Base-by-base conservation (phyloP, 2,888 invertebrate species). In the Crocallis elinguaria region DNA sequence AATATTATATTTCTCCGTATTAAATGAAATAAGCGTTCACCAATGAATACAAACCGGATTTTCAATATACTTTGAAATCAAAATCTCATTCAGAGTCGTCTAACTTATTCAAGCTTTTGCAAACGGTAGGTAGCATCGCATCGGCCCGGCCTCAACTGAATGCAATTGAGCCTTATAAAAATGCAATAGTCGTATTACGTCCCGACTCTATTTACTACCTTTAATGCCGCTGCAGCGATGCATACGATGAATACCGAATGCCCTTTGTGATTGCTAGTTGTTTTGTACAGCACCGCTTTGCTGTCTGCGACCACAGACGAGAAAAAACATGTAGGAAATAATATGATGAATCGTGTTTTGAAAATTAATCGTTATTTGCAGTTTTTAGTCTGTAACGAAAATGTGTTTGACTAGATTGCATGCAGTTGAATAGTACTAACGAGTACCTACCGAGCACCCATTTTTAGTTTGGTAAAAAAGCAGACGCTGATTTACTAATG, bases 181-280 rank as follows among this genome's bases (percentile, higher is more conserved):
- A 85, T 86, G 82, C 85, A 77, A 77, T 80, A 75, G 77, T 77
- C 82, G 85, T 87, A 79, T 77, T 79, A 69, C 78, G 66, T 73
- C 71, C 71, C 73, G 73, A 68, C 73, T 82, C 73, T 81, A 82
- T 81, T 79, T 79, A 81, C 77, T 79, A 74, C 75, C 73, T 76
- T 77, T 79, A 80, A 80, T 78, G 75, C 73, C 51, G 62, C 73
- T 76, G 71, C 71, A 75, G 62, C 62, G 76, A 72, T 80, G 84
- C 84, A 85, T 81, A 78, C 75, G 67, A 81, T 86, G 85, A 88
- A 87, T 88, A 79, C 71, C 63, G 79, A 86, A 86, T 84, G 70
- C 64, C 63, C 72, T 77, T 80, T 79, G 79, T 76, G 66, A 71
- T 67, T 71, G 72, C 51, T 66, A 52, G 67, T 73, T 70, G 71